Conservation (phyloP, 1,140 invertebrate genomes). For the Whitmania pigra region DNA sequence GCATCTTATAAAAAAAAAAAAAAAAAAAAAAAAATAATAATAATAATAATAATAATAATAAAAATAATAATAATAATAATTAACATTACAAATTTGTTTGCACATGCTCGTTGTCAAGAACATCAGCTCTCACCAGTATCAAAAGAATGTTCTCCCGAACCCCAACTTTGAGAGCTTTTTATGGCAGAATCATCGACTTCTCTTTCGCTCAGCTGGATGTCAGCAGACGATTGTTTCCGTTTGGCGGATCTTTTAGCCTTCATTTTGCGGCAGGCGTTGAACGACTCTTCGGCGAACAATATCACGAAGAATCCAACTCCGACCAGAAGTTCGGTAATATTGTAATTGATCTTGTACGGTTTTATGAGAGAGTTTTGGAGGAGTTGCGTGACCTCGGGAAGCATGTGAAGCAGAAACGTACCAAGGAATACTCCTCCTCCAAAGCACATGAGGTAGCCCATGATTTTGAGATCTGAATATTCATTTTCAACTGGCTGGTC, state of each 20-base stretch:
- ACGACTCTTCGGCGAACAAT: slow-evolving; percentile 13
- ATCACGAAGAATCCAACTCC: slow-evolving; percentile 22
- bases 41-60: too few relatives aligned
- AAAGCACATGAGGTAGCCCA: slow-evolving; percentile 40
- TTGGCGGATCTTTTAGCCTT: background rate
- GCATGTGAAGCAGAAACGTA: slow-evolving; percentile 48
- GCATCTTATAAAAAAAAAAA: too few relatives aligned
- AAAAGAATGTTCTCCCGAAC: too few relatives aligned
- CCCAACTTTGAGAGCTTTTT: background rate
- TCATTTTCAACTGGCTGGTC: too few relatives aligned
- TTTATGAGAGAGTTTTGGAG: slow-evolving; percentile 28
- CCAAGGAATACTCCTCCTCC: slow-evolving; percentile 50
- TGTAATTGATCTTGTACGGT: slow-evolving; percentile 19
- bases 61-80: too few relatives aligned
- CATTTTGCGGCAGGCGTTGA: slow-evolving; percentile 12
- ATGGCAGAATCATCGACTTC: background rate
- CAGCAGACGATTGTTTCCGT: background rate
- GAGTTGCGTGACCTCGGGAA: slow-evolving; percentile 46
- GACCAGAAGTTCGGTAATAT: slow-evolving; percentile 18
- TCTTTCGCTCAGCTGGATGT: too few relatives aligned
- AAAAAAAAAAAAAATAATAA: too few relatives aligned
- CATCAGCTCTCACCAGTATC: too few relatives aligned
- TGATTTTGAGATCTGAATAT: too few relatives aligned
- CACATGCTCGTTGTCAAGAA: too few relatives aligned
- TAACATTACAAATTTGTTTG: too few relatives aligned